These are phyloP conservation scores for Syrrhaptes paradoxus DNA, from an alignment of 2,113 vertebrate species.

Conservation along the genomic window DNA sequence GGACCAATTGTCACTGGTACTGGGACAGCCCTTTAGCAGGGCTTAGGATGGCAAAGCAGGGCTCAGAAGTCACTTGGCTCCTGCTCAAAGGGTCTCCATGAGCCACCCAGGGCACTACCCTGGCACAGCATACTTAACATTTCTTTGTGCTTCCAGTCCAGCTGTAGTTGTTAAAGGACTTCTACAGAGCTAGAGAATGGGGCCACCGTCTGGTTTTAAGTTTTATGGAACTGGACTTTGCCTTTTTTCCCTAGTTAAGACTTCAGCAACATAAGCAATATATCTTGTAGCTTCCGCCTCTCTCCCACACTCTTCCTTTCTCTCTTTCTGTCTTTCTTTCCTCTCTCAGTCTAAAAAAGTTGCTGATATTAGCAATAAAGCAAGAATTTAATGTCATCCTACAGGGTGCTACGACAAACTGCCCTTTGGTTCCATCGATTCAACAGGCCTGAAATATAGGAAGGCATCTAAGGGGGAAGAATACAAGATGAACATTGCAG, in stretches of 20 bases:
- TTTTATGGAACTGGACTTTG: not conserved
- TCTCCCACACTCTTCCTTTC: not conserved
- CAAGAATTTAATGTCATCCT: constrained; percentile 48
- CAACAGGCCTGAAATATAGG: constrained; percentile 28
- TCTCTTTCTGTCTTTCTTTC: not conserved
- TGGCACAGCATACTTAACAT: not conserved
- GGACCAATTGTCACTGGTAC: not conserved
- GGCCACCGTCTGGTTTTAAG: not conserved
- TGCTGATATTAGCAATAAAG: constrained; percentile 55
- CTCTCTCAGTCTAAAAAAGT: constrained; percentile 17
- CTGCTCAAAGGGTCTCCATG: not conserved
- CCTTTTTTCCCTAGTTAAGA: not conserved
- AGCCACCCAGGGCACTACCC: not conserved
- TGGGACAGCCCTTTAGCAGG: not conserved
- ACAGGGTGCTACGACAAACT: constrained; percentile 12
- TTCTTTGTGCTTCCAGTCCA: not conserved
- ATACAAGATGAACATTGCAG: constrained; percentile 14
- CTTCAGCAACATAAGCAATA: not conserved
- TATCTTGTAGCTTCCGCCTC: not conserved
- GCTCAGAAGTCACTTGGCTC: not conserved
- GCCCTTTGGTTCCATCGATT: not conserved
- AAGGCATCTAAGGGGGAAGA: not conserved
- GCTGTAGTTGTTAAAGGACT: not conserved
- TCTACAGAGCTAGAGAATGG: not conserved
- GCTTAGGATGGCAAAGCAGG: not conserved